Base-by-base conservation (phyloP, 2,113 vertebrate genomes). In the Xyrauchen texanus region DNA sequence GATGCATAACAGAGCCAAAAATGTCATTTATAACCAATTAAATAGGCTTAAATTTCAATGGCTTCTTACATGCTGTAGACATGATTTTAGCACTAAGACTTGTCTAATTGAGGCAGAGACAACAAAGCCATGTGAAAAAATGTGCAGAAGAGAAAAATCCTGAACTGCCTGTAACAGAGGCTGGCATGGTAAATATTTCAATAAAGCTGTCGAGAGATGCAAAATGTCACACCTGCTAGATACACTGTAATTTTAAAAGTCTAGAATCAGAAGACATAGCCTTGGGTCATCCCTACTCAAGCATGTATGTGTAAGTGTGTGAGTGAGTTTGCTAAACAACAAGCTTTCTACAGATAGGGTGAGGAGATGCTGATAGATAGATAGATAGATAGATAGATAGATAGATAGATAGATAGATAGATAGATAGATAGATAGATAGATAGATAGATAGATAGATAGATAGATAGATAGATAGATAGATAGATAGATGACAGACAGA, bases 11-110 rank as follows among this genome's bases (percentile, higher is more conserved):
- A 63, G 57, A 78, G 16, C 55, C 71, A 76, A 79, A 76, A 34
- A 63, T 78, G 65, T 77, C 73, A 70, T 83, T 83, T 78, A 69
- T 83, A 78, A 75, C 52, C 68, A 74, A 81, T 80, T 80, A 82
- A 73, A 67, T 16, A 49, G 74, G 68, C 46, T 76, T 58, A 77
- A 60, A 64, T 69, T 80, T 80, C 73, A 80, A 75, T 66, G 53
- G 65, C 81, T 69, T 51, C 11, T 6, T 55, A 63, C 60, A 52
- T 53, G 55, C 61, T 42, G 57, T 16, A 57, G 65, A 80, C 60
- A 70, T 57, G 78, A 46, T 45, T 34, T 73, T 76, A 76, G 13
- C 12, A 7, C 72, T 52, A 52, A 63, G 47, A 64, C 51, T 62
- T 6, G 51, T 21, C 72, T 79, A 76, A 82, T 68, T 74, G 57